A percentile compares a stretch with the other conserved stretches of the same genome.
Evolutionary conservation across 2,113 vertebrate species (phyloP).

Genomic region (Menidia beryllina): DNA sequence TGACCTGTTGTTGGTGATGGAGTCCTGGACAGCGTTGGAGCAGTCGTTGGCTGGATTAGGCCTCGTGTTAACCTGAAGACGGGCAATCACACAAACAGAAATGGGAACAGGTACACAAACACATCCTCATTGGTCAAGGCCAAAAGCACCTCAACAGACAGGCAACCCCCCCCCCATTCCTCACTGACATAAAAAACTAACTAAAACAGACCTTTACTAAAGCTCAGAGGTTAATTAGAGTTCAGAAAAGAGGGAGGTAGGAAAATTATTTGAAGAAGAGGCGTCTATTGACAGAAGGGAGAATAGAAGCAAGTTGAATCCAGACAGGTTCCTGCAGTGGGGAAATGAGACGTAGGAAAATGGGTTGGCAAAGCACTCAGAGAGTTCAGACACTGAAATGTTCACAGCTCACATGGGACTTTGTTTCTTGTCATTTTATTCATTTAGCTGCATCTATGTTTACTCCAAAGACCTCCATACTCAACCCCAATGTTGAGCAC

Average conservation of each 20-base stretch:
- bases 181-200: not conserved
- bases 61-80: slow-evolving; percentile 93
- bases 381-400: slow-evolving; percentile 18
- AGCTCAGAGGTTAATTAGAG: slow-evolving; percentile 61
- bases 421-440: slow-evolving; percentile 37
- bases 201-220: slow-evolving; percentile 52
- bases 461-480: slow-evolving; percentile 45
- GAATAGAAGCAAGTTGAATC: not conserved
- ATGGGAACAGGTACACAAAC: slow-evolving; percentile 34
- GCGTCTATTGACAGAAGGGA: not conserved
- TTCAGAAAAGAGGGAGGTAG: slow-evolving; percentile 22
- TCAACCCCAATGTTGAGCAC: slow-evolving; percentile 64
- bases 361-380: not conserved
- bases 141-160: slow-evolving; percentile 40
- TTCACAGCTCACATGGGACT: slow-evolving; percentile 12
- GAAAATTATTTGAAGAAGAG: slow-evolving; percentile 10
- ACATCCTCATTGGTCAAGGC: slow-evolving; percentile 46
- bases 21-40: slow-evolving; percentile 83
- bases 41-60: slow-evolving; percentile 88
- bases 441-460: slow-evolving; percentile 56
- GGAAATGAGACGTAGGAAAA: not conserved
- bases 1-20: slow-evolving; percentile 95
- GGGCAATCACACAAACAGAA: slow-evolving; percentile 63
- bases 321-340: no score
- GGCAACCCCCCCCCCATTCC: slow-evolving; percentile 36